Base-by-base conservation (phyloP, 2,113 vertebrate species). In the Rhodinocichla rosea region DNA sequence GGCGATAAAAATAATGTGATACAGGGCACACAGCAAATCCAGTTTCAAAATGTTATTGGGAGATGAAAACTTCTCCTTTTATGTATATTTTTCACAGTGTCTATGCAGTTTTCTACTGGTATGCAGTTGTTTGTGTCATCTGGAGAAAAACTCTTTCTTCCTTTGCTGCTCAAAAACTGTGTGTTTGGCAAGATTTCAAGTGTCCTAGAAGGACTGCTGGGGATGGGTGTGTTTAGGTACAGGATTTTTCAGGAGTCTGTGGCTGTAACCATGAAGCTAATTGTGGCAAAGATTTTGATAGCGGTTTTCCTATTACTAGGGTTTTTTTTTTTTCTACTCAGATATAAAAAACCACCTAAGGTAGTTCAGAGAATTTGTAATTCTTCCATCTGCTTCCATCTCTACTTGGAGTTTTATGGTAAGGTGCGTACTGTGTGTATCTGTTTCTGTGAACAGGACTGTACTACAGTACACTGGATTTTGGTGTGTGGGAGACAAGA, bases 391-490 rank as follows among this genome's bases (percentile, higher is more conserved):
- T 83, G 3, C 76, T 80, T 62, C 12, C 1, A 1, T 42, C 35
- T 83, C 21, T 37, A 2, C 44, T 65, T 70, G 57, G 27, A 63
- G 9, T 92, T 78, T 52, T 68, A 24, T 68, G 28, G 32, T 39
- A 52, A 26, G 0, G 0, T 49, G 28, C 13, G 49, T 53, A 45
- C 26, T 37, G 13, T 53, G 19, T 71, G 1, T 55, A 10, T 88
- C 7, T 65, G 7, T 59, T 80, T 67, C 52, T 77, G 35, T 74
- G 44, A 84, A 53, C 55, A 28, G 18, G 18, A 33, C 6, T 39
- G 35, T 63, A 11, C 20, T 60, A 16, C 4, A 16, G 20, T 37
- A 15, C 0, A 0, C 12, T 76, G 0, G 0, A 19, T 47, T 90
- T 32, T 45, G 28, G 23, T 65, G 13, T 57, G 32, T 62, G 42